phyloP scores from a whole-genome alignment of 2,888 invertebrate genomes.

The Ophioninae sp. region DNA sequence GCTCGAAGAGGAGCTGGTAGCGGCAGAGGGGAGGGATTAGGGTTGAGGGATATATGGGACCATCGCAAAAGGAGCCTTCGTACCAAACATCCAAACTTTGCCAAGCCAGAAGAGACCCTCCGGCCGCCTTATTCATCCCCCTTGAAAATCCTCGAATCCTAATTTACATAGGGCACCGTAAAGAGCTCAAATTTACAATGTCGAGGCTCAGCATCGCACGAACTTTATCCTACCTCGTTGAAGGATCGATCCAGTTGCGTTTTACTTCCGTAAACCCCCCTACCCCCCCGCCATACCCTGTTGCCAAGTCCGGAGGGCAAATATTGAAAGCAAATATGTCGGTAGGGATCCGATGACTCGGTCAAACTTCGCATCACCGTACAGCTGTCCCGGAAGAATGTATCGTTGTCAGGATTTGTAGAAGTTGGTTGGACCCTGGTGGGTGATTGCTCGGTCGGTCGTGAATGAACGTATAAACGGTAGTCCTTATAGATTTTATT shows the following conservation, averaged over 20 bases:
- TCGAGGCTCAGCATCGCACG: constrained; percentile 1
- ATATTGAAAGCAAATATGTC: constrained; percentile 4
- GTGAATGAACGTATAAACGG: too few species aligned
- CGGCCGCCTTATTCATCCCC: constrained; percentile 25
- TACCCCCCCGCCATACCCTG: background rate
- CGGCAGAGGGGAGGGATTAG: constrained; percentile 8
- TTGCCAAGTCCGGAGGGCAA: background rate
- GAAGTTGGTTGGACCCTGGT: background rate
- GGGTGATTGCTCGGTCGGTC: too few species aligned
- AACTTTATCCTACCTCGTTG: constrained; percentile 23
- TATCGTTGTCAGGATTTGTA: too few species aligned
- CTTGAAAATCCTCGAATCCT: constrained; percentile 40
- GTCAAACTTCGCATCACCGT: background rate
- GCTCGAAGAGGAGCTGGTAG: background rate
- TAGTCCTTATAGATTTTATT: too few species aligned
- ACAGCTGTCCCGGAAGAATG: background rate
- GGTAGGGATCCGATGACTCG: background rate
- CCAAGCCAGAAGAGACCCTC: constrained; percentile 14
- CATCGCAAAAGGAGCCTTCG: constrained; percentile 11
- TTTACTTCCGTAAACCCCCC: background rate
- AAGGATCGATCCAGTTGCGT: constrained; percentile 3
- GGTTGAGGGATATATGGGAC: constrained; percentile 5
- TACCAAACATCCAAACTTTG: constrained; percentile 13
- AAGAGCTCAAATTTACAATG: constrained; percentile 39
- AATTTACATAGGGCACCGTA: constrained; percentile 46